Percentiles rank a stretch among this genome's conserved stretches.
Evolutionary conservation across 23 tunicate species (phyloP).

Genomic region (Oikopleura dioica): DNA sequence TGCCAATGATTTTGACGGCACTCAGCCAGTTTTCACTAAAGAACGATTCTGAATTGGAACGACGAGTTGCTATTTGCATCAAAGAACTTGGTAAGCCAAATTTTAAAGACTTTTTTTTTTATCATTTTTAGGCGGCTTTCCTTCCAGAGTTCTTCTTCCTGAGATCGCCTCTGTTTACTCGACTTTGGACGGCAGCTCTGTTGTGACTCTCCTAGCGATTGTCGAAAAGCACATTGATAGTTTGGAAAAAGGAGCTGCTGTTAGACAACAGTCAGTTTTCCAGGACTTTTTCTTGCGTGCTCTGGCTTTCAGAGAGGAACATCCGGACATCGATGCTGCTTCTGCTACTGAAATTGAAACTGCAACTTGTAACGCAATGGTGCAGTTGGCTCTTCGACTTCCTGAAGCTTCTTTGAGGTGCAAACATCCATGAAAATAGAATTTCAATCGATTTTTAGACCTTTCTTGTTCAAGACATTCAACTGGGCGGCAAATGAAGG

Average conservation of each 20-base stretch:
- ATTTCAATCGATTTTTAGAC: too few relatives aligned
- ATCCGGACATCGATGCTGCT: neutral
- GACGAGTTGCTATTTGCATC: neutral
- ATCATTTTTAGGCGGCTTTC: too few relatives aligned
- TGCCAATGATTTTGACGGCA: neutral
- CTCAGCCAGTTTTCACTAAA: neutral
- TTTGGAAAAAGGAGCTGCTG: neutral
- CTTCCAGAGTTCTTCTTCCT: slow-evolving; percentile 5
- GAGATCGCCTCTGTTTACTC: neutral
- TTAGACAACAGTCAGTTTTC: neutral
- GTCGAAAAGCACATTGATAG: neutral
- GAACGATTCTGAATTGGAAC: neutral
- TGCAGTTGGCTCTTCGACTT: neutral
- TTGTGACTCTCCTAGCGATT: neutral
- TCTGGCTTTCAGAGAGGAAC: neutral
- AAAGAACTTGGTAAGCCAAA: too few relatives aligned
- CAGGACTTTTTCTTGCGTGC: neutral
- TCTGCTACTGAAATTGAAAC: neutral
- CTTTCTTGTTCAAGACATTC: neutral
- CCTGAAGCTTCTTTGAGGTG: slow-evolving; percentile 2
- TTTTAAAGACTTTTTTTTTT: too few relatives aligned
- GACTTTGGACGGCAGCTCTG: neutral
- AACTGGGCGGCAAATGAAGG: neutral
- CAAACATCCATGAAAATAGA: too few relatives aligned
- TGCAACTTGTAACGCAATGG: slow-evolving; percentile 3